Evolutionary conservation across 2,113 vertebrate genomes (phyloP).

Genomic region (Gopherus flavomarginatus): DNA sequence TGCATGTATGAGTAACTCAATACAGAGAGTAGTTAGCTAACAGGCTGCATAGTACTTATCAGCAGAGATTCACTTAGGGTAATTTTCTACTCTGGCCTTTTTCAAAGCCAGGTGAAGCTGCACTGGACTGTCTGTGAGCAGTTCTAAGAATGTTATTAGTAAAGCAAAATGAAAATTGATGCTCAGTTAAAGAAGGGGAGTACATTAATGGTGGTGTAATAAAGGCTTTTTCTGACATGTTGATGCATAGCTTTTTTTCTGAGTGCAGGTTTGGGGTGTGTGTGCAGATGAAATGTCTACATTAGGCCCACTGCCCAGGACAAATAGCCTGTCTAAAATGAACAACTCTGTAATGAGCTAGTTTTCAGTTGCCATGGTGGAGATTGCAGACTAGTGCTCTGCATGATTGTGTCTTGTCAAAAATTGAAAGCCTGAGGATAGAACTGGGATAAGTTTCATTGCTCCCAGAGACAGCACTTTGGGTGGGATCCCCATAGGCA

Average conservation of each 20-base stretch:
- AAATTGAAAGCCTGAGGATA: rapidly evolving
- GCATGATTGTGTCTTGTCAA: rapidly evolving
- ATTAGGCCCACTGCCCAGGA: background rate
- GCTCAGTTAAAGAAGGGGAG: background rate
- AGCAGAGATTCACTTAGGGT: conserved; percentile 48
- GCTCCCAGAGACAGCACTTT: background rate
- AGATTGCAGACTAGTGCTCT: background rate
- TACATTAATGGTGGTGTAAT: rapidly evolving
- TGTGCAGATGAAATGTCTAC: background rate
- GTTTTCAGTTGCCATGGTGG: background rate
- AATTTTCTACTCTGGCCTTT: conserved; percentile 56
- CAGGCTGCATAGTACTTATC: conserved; percentile 50
- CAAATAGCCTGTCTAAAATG: background rate
- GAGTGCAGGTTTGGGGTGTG: background rate
- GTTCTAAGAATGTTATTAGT: rapidly evolving
- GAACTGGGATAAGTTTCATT: background rate
- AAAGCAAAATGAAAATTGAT: background rate
- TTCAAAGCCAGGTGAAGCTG: conserved; percentile 6
- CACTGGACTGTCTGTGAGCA: background rate
- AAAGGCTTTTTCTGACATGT: background rate
- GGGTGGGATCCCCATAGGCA: rapidly evolving
- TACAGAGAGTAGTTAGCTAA: conserved; percentile 48
- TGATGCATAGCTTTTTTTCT: background rate
- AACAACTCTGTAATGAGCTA: background rate
- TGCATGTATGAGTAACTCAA: conserved; percentile 13